These are phyloP conservation scores for Sebastes oblongus DNA, from an alignment of 2,797 vertebrate species.

Conservation along the genomic window DNA sequence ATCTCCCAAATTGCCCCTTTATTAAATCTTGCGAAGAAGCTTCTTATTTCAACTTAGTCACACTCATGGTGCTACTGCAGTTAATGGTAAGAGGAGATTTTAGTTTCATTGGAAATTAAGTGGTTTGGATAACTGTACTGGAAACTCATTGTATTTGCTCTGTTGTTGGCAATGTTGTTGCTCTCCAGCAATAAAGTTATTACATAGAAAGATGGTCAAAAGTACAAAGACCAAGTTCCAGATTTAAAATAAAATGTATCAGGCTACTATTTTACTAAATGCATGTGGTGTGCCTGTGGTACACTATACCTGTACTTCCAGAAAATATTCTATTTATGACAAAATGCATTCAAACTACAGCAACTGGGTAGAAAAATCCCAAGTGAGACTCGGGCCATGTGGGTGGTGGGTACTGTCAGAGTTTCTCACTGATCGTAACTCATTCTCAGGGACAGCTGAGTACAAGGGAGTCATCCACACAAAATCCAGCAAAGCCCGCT, in stretches of 20 bases:
- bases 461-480: slow-evolving; percentile 66
- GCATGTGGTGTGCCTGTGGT: not conserved
- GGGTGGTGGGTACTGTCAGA: slow-evolving; percentile 54
- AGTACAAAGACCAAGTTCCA: not conserved
- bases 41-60: not conserved
- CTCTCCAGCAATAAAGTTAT: not conserved
- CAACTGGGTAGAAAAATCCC: not conserved
- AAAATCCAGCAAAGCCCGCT: slow-evolving; percentile 66
- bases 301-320: not conserved
- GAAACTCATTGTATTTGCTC: not conserved
- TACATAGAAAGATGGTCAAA: not conserved
- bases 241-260: not conserved
- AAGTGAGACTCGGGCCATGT: slow-evolving; percentile 28
- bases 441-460: slow-evolving; percentile 75
- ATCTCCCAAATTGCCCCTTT: not conserved
- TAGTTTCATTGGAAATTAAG: not conserved
- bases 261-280: not conserved
- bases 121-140: not conserved
- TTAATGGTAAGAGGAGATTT: not conserved
- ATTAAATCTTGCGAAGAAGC: not conserved
- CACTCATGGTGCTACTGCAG: not conserved
- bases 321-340: not conserved
- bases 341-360: slow-evolving; percentile 14
- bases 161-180: not conserved
- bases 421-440: slow-evolving; percentile 66